Conservation (phyloP, 2,888 invertebrate species). For the Eilema sororculum region DNA sequence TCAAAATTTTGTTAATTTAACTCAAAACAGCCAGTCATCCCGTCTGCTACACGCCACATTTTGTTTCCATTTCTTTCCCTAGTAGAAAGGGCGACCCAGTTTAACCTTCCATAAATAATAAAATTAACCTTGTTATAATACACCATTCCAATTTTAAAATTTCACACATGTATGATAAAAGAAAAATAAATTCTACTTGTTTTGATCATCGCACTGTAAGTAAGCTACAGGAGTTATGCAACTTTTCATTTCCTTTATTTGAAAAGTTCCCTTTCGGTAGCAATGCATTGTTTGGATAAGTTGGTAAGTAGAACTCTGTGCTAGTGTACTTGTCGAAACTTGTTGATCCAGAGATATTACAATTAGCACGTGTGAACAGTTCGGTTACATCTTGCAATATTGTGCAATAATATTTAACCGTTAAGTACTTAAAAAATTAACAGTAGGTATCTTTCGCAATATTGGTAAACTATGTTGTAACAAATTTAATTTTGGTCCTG, state of each 20-base stretch:
- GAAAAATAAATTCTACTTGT: conserved; percentile 2
- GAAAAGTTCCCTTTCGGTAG: conserved; percentile 39
- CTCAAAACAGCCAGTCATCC: conserved; percentile 81
- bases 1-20: conserved; percentile 75
- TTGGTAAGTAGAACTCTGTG: neutral
- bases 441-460: neutral
- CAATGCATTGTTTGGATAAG: conserved; percentile 25
- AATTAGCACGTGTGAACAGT: conserved; percentile 18
- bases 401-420: conserved; percentile 29
- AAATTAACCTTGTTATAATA: neutral
- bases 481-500: too few species aligned
- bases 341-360: conserved; percentile 7
- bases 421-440: neutral
- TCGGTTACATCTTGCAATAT: conserved; percentile 25
- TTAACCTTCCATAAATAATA: neutral
- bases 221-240: neutral
- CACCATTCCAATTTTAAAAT: neutral
- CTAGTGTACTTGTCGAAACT: conserved; percentile 26
- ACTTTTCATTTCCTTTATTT: conserved; percentile 34
- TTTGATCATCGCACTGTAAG: neutral
- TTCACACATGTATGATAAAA: neutral
- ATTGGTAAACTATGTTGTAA: conserved; percentile 5
- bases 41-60: conserved; percentile 62
- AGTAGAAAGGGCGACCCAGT: conserved; percentile 18
- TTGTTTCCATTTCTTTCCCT: conserved; percentile 29